Percentiles rank a stretch among this genome's conserved stretches.
These are phyloP conservation scores for Phenganax stokvisi DNA, from an alignment of 92 coral and sea anemone genomes.

Conservation along the genomic window DNA sequence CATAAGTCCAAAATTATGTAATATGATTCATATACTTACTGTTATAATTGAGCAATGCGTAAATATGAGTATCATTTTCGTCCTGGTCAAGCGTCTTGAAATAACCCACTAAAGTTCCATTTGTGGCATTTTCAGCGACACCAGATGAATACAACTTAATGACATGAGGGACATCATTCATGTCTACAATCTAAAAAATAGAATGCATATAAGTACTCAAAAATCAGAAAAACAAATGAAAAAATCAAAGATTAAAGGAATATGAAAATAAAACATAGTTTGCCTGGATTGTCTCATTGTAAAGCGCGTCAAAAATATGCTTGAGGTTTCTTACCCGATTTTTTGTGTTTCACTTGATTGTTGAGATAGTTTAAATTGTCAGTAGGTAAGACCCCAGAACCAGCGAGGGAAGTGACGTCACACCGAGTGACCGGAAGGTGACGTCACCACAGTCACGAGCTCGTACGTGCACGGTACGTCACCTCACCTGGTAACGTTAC, in stretches of 20 bases:
- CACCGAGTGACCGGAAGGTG: no score
- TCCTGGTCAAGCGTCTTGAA: constrained; percentile 60
- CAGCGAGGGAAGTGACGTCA: no score
- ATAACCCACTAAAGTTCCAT: constrained; percentile 52
- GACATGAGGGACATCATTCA: constrained; percentile 59
- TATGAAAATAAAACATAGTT: background rate
- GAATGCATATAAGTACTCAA: background rate
- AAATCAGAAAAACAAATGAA: background rate
- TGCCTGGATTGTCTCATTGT: no score
- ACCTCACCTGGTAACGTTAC: no score
- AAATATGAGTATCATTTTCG: constrained; percentile 48
- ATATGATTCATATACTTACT: constrained; percentile 33
- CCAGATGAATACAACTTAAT: constrained; percentile 50
- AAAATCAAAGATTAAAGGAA: background rate
- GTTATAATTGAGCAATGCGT: constrained; percentile 31
- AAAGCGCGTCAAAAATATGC: no score
- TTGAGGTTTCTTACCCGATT: no score
- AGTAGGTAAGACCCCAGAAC: no score
- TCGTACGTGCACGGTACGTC: no score
- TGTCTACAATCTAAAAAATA: constrained; percentile 52
- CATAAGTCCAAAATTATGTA: background rate
- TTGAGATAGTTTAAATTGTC: no score
- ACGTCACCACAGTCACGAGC: no score
- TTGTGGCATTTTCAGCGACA: constrained; percentile 67
- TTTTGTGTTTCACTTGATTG: no score